A percentile compares a stretch with the other conserved stretches of the same genome.
Conservation (phyloP, 2,888 invertebrate species). For the Oxyteleia sp. region DNA sequence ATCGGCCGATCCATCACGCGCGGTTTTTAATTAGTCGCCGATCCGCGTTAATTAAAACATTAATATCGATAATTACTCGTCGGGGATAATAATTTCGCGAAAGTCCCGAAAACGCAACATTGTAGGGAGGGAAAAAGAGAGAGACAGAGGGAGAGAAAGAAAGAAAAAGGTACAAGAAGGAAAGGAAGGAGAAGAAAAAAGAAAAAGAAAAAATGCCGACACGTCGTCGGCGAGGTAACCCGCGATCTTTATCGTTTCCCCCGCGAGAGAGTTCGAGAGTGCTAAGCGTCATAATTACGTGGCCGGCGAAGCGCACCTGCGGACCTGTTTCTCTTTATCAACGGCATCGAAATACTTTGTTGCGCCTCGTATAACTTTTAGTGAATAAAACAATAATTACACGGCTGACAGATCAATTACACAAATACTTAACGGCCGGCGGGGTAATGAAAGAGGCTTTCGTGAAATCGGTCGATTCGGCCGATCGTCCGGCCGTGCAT, state of each 20-base stretch:
- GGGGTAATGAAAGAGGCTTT: slow-evolving; percentile 59
- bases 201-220: slow-evolving; percentile 27
- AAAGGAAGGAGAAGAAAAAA: not conserved
- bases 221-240: slow-evolving; percentile 52
- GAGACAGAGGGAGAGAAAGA: too few relatives aligned
- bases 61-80: slow-evolving; percentile 32
- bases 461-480: slow-evolving; percentile 45
- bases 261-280: slow-evolving; percentile 67
- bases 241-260: slow-evolving; percentile 66
- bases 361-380: slow-evolving; percentile 65
- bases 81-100: slow-evolving; percentile 40
- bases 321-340: slow-evolving; percentile 69
- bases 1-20: too few relatives aligned
- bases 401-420: slow-evolving; percentile 72
- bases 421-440: slow-evolving; percentile 67
- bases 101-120: slow-evolving; percentile 21
- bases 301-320: slow-evolving; percentile 64
- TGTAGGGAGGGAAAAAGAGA: too few relatives aligned
- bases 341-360: slow-evolving; percentile 63
- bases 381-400: slow-evolving; percentile 71
- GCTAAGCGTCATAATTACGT: slow-evolving; percentile 72
- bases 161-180: not conserved
- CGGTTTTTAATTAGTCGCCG: slow-evolving; percentile 37
- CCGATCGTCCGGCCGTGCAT: slow-evolving; percentile 12
- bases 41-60: slow-evolving; percentile 49